Evolutionary conservation across 1,140 invertebrate genomes (phyloP).

Genomic region (Drosophila lowei): DNA sequence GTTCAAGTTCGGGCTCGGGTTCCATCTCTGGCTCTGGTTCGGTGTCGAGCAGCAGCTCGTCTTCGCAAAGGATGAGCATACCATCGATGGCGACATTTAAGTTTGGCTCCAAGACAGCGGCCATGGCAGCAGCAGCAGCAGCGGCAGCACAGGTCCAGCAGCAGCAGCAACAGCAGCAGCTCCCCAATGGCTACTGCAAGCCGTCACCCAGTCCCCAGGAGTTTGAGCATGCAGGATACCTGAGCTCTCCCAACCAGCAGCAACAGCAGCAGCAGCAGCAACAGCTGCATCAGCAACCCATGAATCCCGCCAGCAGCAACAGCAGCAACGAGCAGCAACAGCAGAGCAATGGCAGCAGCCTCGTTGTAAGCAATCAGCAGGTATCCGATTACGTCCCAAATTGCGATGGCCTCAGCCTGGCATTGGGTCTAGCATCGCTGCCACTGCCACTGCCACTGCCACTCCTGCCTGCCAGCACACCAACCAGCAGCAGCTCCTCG

Average conservation of each 20-base stretch:
- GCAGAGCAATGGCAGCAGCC: conserved; percentile 28
- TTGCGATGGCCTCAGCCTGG: conserved; percentile 50
- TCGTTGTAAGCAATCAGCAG: conserved; percentile 13
- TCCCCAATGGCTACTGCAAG: conserved; percentile 80
- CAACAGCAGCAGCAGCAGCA: conserved; percentile 43
- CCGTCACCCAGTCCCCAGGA: conserved; percentile 78
- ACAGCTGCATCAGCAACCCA: conserved; percentile 40
- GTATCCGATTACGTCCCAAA: conserved; percentile 71
- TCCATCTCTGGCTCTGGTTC: too few relatives aligned
- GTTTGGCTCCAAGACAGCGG: conserved; percentile 68
- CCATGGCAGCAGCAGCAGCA: conserved; percentile 43
- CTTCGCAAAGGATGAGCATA: conserved; percentile 59
- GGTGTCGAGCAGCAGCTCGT: conserved; percentile 24
- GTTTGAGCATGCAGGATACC: conserved; percentile 70
- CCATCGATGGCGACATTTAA: conserved; percentile 82
- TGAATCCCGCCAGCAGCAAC: conserved; percentile 58
- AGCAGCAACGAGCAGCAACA: conserved; percentile 41
- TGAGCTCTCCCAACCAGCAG: conserved; percentile 73
- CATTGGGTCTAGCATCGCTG: conserved; percentile 11
- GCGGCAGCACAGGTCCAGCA: conserved; percentile 14
- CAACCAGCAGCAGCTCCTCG: conserved; percentile 10
- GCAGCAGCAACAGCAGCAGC: conserved; percentile 40
- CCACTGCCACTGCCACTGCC: conserved; percentile 2
- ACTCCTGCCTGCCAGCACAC: conserved; percentile 26
- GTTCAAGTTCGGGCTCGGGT: too few relatives aligned